Evolutionary conservation across 2,113 vertebrate species (phyloP).

Genomic region (Mormoops blainvillei): DNA sequence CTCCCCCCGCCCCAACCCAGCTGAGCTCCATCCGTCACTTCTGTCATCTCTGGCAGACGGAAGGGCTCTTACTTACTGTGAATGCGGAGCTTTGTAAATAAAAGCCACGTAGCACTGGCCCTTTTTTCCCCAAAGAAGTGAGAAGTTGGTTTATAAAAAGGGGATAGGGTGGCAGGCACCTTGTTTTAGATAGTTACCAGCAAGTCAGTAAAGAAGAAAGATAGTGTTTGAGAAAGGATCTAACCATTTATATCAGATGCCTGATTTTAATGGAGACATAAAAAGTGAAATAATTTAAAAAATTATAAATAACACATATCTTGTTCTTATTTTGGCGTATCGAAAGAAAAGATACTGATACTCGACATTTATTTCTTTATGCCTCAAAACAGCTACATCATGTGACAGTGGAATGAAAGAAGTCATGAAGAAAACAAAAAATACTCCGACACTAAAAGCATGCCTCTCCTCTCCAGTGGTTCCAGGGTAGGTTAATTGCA

Average conservation of each 20-base stretch:
- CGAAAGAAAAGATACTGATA: neutral
- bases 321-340: neutral
- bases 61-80: neutral
- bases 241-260: neutral
- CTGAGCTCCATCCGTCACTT: neutral
- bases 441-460: conserved; percentile 77
- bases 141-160: neutral
- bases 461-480: conserved; percentile 84
- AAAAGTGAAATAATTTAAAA: neutral
- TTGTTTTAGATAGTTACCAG: neutral
- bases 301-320: neutral
- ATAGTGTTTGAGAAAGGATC: neutral
- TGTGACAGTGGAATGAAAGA: conserved; percentile 76
- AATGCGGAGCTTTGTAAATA: neutral
- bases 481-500: conserved; percentile 80
- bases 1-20: neutral
- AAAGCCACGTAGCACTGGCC: neutral
- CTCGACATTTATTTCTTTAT: neutral
- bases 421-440: conserved; percentile 75
- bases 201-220: neutral
- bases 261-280: neutral
- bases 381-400: conserved; percentile 75
- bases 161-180: neutral
- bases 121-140: neutral
- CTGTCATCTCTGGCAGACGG: neutral